Conservation (phyloP, 2,113 vertebrate species). For the Vicugna pacos region DNA sequence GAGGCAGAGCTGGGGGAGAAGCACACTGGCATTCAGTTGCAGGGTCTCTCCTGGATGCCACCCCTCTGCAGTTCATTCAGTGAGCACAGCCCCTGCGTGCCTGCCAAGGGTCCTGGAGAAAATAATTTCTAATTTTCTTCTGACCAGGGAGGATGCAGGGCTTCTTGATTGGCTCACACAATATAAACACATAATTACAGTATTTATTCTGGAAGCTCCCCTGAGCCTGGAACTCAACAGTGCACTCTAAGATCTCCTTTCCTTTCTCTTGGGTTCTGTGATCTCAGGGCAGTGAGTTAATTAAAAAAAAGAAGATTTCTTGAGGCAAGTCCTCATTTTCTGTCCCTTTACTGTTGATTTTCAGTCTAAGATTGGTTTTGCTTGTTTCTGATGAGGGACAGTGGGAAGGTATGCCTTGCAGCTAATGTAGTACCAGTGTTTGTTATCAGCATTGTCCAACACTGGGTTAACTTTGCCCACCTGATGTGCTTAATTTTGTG, state of each 20-base stretch:
- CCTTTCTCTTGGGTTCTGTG: not conserved
- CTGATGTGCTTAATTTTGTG: not conserved
- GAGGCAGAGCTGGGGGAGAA: not conserved
- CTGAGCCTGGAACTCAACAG: slow-evolving; percentile 45
- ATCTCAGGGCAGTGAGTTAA: slow-evolving; percentile 48
- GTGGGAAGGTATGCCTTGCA: not conserved
- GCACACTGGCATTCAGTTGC: not conserved
- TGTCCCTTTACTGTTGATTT: slow-evolving; percentile 27
- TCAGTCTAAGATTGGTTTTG: not conserved
- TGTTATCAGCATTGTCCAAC: not conserved
- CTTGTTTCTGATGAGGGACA: not conserved
- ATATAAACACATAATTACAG: not conserved
- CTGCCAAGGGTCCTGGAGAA: not conserved
- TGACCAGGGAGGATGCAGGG: not conserved
- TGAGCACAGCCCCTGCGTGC: not conserved
- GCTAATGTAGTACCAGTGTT: not conserved
- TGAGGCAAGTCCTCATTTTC: slow-evolving; percentile 23
- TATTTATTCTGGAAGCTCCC: slow-evolving; percentile 29
- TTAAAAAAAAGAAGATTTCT: slow-evolving; percentile 17
- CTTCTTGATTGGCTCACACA: slow-evolving; percentile 14
- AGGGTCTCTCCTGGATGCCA: not conserved
- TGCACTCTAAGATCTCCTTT: not conserved
- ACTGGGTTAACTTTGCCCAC: not conserved
- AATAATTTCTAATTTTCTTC: slow-evolving; percentile 36
- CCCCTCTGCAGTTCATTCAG: not conserved